Conservation (phyloP, 2,888 invertebrate genomes). For the Diloba caeruleocephala region DNA sequence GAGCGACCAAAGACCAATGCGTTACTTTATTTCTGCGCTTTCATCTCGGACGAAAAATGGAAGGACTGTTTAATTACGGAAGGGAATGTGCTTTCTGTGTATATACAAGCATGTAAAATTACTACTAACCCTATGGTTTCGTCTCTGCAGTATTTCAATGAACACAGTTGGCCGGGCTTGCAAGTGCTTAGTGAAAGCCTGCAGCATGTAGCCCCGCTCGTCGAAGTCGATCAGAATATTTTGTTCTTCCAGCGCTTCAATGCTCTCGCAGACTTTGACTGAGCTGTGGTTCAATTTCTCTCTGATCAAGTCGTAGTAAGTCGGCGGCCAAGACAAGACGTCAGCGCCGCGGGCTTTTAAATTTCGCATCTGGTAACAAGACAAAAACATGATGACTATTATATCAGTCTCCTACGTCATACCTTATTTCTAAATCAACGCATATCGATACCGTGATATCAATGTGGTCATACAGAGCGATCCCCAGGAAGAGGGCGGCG, state of each 20-base stretch:
- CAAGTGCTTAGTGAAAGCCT: conserved; percentile 98
- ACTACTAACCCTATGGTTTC: conserved; percentile 94
- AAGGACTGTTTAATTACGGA: too few species aligned
- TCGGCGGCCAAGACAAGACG: conserved; percentile 95
- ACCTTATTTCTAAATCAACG: too few species aligned
- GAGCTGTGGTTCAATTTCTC: conserved; percentile 93
- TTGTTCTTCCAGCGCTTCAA: conserved; percentile 94
- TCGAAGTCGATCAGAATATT: conserved; percentile 98
- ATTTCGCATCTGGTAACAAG: conserved; percentile 89
- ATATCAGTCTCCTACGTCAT: too few species aligned
- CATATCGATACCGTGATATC: too few species aligned
- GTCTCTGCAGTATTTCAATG: conserved; percentile 97
- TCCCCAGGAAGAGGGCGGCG: too few species aligned
- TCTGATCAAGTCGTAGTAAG: conserved; percentile 95
- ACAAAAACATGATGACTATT: too few species aligned
- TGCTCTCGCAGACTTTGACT: conserved; percentile 92
- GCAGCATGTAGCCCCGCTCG: conserved; percentile 98
- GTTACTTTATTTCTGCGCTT: too few species aligned
- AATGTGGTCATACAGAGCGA: too few species aligned
- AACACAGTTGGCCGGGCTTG: conserved; percentile 99
- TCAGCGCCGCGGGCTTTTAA: conserved; percentile 95
- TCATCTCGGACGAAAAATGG: too few species aligned
- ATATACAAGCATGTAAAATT: too few species aligned
- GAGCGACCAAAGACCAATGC: too few species aligned
- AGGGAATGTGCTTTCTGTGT: too few species aligned